A percentile compares a stretch with the other conserved stretches of the same genome.
Conservation (phyloP, 2,888 invertebrate species). For the Protodeltote pygarga region DNA sequence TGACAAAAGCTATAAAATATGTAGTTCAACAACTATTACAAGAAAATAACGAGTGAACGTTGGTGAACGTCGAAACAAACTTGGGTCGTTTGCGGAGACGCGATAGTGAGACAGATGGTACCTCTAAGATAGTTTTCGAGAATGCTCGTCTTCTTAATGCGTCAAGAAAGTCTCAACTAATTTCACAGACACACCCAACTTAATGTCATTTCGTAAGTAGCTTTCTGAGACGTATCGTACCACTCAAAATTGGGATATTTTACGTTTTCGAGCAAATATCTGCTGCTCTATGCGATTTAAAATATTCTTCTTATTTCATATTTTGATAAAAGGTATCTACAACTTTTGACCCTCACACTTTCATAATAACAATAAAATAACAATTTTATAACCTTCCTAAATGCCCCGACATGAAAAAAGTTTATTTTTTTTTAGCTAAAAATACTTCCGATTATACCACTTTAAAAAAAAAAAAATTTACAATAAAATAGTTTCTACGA, state of each 20-base stretch:
- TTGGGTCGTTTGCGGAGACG: slow-evolving; percentile 67
- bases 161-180: slow-evolving; percentile 62
- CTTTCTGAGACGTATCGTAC: slow-evolving; percentile 37
- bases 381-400: no score
- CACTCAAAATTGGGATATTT: slow-evolving; percentile 33
- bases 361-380: no score
- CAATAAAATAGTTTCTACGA: no score
- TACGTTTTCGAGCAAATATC: no score
- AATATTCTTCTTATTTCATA: no score
- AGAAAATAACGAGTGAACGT: slow-evolving; percentile 54
- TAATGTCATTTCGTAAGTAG: slow-evolving; percentile 32
- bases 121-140: slow-evolving; percentile 63
- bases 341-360: no score
- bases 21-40: slow-evolving; percentile 49
- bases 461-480: no score
- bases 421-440: no score
- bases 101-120: slow-evolving; percentile 69
- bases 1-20: slow-evolving; percentile 41
- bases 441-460: no score
- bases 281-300: no score
- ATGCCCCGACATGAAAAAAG: no score
- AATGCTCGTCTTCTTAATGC: slow-evolving; percentile 61
- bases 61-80: slow-evolving; percentile 59
- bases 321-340: no score
- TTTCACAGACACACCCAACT: slow-evolving; percentile 47